Conservation (phyloP, 2,888 invertebrate species). For the Xestia rhomboidea region DNA sequence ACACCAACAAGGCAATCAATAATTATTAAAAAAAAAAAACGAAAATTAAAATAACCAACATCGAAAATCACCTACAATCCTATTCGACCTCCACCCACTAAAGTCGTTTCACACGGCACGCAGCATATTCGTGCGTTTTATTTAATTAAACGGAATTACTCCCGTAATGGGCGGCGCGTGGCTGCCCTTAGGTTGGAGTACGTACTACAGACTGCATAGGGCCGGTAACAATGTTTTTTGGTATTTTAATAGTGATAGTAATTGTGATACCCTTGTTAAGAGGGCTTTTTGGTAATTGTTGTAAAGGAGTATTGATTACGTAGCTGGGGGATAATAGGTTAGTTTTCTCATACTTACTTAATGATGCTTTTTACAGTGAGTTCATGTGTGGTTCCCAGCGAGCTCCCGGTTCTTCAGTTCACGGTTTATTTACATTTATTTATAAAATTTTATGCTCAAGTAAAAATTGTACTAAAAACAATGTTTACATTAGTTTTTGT, state of each 20-base stretch:
- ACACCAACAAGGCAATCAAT: neutral
- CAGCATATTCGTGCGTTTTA: conserved; percentile 76
- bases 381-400: conserved; percentile 14
- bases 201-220: conserved; percentile 42
- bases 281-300: conserved; percentile 55
- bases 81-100: conserved; percentile 38
- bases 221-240: conserved; percentile 46
- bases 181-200: conserved; percentile 49
- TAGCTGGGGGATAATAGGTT: conserved; percentile 21
- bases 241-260: conserved; percentile 44
- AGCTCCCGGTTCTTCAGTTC: too few species aligned
- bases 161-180: conserved; percentile 80
- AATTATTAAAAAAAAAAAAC: neutral
- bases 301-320: conserved; percentile 50
- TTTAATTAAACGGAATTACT: conserved; percentile 74
- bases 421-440: too few species aligned
- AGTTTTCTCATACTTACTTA: conserved; percentile 16
- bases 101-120: conserved; percentile 70
- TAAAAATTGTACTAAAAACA: too few species aligned
- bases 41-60: neutral
- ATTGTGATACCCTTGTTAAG: conserved; percentile 58
- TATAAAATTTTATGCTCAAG: too few species aligned
- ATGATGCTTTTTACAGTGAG: conserved; percentile 5
- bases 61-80: conserved; percentile 9
- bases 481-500: too few species aligned